These are phyloP conservation scores for Metopia argyrocephala DNA, from an alignment of 2,888 invertebrate genomes.

Conservation along the genomic window DNA sequence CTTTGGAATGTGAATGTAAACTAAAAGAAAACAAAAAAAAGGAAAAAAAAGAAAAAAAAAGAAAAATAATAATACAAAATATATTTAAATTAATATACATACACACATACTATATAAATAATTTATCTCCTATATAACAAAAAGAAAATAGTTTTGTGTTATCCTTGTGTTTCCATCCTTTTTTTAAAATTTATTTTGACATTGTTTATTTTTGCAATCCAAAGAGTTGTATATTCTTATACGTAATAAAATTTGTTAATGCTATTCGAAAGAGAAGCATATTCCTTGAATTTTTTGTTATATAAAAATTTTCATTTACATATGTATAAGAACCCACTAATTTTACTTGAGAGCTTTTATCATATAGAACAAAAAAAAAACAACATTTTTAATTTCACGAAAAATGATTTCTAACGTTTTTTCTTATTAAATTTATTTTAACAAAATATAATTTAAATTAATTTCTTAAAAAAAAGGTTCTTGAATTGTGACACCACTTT, in stretches of 20 bases:
- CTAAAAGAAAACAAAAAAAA: slow-evolving; percentile 43
- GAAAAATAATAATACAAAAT: slow-evolving; percentile 7
- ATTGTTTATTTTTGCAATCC: slow-evolving; percentile 7
- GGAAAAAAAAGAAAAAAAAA: slow-evolving; percentile 1
- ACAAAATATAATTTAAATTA: no score
- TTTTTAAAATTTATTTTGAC: not conserved
- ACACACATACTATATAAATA: no score
- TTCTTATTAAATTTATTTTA: no score
- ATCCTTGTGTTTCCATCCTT: not conserved
- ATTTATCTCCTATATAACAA: slow-evolving; percentile 49
- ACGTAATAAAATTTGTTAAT: slow-evolving; percentile 41
- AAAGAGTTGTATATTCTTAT: slow-evolving; percentile 20
- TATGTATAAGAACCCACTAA: no score
- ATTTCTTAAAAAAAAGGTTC: no score
- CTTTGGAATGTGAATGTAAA: slow-evolving; percentile 61
- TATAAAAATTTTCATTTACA: no score
- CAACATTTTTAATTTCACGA: no score
- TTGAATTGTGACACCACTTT: no score
- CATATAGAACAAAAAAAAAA: no score
- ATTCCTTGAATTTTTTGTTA: not conserved
- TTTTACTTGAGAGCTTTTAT: no score
- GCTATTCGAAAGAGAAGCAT: slow-evolving; percentile 10
- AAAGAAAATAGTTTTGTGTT: slow-evolving; percentile 16
- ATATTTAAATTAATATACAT: slow-evolving; percentile 46
- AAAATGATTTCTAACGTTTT: no score